Percentiles rank a stretch among this genome's conserved stretches.
Evolutionary conservation across 2,888 invertebrate genomes (phyloP).

Genomic region (Callosobruchus maculatus): DNA sequence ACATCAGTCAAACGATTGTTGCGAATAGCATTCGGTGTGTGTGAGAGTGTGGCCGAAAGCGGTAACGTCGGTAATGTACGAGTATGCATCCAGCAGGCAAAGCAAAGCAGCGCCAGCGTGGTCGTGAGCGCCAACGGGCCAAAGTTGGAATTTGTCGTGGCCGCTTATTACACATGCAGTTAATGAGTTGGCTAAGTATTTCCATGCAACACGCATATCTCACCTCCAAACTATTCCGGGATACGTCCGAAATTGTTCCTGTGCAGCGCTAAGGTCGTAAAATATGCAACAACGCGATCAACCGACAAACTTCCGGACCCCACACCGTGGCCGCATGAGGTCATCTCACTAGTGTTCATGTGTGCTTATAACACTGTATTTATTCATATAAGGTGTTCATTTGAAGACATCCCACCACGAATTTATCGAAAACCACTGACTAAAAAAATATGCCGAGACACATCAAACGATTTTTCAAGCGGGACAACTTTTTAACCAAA

Average conservation of each 20-base stretch:
- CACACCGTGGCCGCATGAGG: not conserved
- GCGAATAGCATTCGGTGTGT: not conserved
- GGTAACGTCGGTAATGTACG: not conserved
- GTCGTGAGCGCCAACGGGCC: not conserved
- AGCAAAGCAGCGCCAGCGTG: not conserved
- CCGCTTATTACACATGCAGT: not conserved
- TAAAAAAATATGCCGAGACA: too few relatives aligned
- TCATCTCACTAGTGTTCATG: too few relatives aligned
- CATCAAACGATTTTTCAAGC: too few relatives aligned
- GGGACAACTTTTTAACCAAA: too few relatives aligned
- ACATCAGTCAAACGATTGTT: not conserved
- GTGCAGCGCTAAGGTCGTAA: not conserved
- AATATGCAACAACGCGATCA: not conserved
- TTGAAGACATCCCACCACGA: too few relatives aligned
- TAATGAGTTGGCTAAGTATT: not conserved
- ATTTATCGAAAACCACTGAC: too few relatives aligned
- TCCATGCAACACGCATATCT: not conserved
- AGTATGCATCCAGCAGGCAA: not conserved
- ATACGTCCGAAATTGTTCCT: not conserved
- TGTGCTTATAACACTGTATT: too few relatives aligned
- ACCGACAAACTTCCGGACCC: not conserved
- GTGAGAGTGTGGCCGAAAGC: not conserved
- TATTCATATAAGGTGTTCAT: too few relatives aligned
- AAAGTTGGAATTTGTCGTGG: not conserved
- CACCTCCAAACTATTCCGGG: not conserved